These are phyloP conservation scores for Trichonephila clavata DNA, from an alignment of 1,140 invertebrate species.

Conservation along the genomic window DNA sequence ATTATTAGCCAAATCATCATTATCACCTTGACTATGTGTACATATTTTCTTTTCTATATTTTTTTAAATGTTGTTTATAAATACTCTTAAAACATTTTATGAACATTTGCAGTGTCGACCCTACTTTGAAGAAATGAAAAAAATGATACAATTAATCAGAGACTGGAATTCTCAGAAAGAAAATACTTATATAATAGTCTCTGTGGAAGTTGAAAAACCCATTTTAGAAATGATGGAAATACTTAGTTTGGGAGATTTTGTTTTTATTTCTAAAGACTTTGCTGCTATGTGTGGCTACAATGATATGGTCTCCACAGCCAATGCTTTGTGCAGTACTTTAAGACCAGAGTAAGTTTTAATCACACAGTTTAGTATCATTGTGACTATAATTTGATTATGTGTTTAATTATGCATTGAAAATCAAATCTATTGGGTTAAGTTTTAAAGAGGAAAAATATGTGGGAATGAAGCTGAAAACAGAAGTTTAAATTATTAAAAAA, in stretches of 20 bases:
- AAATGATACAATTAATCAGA: conserved; percentile 84
- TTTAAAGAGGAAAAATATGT: too few species aligned
- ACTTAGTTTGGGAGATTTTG: conserved; percentile 83
- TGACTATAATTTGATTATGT: too few species aligned
- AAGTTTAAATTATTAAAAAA: too few species aligned
- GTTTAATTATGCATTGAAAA: too few species aligned
- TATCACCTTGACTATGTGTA: too few species aligned
- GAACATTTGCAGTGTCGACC: conserved; percentile 82
- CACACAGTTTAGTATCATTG: too few species aligned
- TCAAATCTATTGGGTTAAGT: too few species aligned
- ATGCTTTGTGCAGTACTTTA: conserved; percentile 81
- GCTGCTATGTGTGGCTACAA: conserved; percentile 82
- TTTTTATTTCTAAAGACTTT: conserved; percentile 86
- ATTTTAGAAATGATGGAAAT: conserved; percentile 81
- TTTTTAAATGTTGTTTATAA: too few species aligned
- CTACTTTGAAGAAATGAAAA: conserved; percentile 82
- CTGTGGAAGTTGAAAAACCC: conserved; percentile 85
- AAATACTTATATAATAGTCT: conserved; percentile 82
- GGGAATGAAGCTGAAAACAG: too few species aligned
- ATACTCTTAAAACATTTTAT: background rate
- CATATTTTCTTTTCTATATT: too few species aligned
- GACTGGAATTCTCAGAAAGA: conserved; percentile 82
- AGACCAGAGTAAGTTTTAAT: conserved; percentile 82
- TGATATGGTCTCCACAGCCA: conserved; percentile 83
- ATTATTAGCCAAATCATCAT: too few species aligned